phyloP scores from a whole-genome alignment of 2,113 vertebrate genomes.

The Vidua chalybeata region DNA sequence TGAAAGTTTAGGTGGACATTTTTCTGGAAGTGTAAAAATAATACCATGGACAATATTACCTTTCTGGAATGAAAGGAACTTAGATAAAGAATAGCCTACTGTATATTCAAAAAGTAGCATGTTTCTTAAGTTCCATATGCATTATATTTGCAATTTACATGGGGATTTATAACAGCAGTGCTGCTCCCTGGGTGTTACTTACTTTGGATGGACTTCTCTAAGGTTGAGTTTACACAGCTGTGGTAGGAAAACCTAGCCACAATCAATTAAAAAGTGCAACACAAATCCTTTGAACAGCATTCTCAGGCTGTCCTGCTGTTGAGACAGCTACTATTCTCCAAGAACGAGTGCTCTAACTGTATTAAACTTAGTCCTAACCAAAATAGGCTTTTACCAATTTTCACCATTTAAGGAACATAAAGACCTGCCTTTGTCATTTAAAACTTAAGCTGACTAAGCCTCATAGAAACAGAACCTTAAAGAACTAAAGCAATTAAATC shows the following conservation, averaged over 20 bases:
- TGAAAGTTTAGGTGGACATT: constrained; percentile 15
- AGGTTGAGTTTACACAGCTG: constrained; percentile 76
- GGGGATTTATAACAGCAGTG: constrained; percentile 56
- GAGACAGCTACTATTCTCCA: constrained; percentile 6
- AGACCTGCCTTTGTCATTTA: constrained; percentile 62
- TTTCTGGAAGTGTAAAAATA: constrained; percentile 1
- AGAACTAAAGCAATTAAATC: constrained; percentile 58
- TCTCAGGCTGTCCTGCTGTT: constrained; percentile 54
- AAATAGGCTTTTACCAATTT: constrained; percentile 70
- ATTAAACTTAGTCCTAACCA: constrained; percentile 53
- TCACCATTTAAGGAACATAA: constrained; percentile 58
- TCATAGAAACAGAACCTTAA: constrained; percentile 40
- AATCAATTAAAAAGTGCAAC: constrained; percentile 58
- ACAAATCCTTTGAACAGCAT: constrained; percentile 39
- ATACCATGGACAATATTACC: neutral
- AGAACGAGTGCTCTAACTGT: constrained; percentile 39
- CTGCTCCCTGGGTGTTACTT: constrained; percentile 38
- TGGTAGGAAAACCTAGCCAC: constrained; percentile 50
- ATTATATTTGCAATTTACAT: constrained; percentile 68
- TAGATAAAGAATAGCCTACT: constrained; percentile 47
- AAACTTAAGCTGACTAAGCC: constrained; percentile 59
- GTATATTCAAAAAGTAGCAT: constrained; percentile 52
- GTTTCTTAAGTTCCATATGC: constrained; percentile 10
- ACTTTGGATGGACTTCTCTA: constrained; percentile 51
- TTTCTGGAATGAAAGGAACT: constrained; percentile 26